Evolutionary conservation across 2,113 vertebrate species (phyloP), one percentile per base, ranked within the genome.

Genomic region (Nestor notabilis): DNA sequence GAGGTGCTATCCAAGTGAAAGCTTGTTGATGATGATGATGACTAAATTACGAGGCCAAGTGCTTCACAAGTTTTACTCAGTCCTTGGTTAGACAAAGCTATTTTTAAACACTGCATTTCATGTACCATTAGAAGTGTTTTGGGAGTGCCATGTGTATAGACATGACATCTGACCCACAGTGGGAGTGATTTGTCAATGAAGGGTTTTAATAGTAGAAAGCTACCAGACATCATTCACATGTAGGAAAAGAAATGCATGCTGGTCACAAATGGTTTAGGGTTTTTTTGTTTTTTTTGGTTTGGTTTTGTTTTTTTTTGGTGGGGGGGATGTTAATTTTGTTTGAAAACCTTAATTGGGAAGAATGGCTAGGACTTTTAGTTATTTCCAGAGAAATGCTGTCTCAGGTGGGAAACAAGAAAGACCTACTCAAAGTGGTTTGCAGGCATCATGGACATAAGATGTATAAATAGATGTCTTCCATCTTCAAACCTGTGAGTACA

Each of bases 1-100:
- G 96, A 97, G 97, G 94, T 97, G 90, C 90, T 97, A 96, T 97
- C 94, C 95, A 97, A 97, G 70, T 58, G 70, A 95, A 96, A 89
- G 91, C 71, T 63, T 77, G 87, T 66, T 95, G 95, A 95, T 95
- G 89, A 89, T 95, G 89, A 89, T 95, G 96, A 96, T 95, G 89
- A 95, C 63, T 53, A 79, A 97, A 92, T 93, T 76, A 66, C 0
- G 23, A 89, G 93, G 83, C 93, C 93, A 96, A 96, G 41, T 83
- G 58, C 87, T 85, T 95, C 93, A 93, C 56, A 79, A 83, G 68
- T 95, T 97, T 83, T 85, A 20, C 41, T 61, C 53, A n/a, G 74
- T 49, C 89, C 70, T 95, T 58, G 71, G 69, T 97, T 65, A 89
- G 66, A 47, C 35, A 65, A 69, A 84, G 77, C 71, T 84, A 78